A percentile compares a stretch with the other conserved stretches of the same genome.
Evolutionary conservation across 2,888 invertebrate species (phyloP).

Genomic region (Podabrus alpinus): DNA sequence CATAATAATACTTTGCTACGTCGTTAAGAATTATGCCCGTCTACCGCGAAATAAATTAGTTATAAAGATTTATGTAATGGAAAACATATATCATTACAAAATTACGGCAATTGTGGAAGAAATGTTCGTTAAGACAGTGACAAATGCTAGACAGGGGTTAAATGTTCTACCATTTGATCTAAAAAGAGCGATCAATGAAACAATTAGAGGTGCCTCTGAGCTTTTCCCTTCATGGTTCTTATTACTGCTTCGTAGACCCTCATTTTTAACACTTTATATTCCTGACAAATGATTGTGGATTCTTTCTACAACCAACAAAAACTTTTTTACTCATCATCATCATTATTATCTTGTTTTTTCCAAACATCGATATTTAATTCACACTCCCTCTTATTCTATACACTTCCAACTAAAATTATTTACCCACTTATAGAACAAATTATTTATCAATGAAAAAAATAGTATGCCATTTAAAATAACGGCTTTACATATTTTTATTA

Average conservation of each 20-base stretch:
- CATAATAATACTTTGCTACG: constrained; percentile 62
- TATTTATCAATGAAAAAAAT: neutral
- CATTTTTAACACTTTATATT: constrained; percentile 57
- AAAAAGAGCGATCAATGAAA: constrained; percentile 53
- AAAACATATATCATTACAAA: constrained; percentile 55
- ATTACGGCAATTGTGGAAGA: constrained; percentile 53
- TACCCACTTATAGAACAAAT: neutral
- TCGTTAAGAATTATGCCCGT: constrained; percentile 46
- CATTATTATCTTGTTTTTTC: neutral
- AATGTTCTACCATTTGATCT: constrained; percentile 49
- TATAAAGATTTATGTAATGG: constrained; percentile 56
- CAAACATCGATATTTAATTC: neutral
- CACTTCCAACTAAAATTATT: neutral
- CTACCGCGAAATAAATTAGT: constrained; percentile 51
- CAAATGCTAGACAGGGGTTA: constrained; percentile 53
- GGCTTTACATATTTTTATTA: neutral
- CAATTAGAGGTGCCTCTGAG: constrained; percentile 45
- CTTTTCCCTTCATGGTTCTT: constrained; percentile 48
- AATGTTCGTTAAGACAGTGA: constrained; percentile 50
- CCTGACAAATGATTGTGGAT: constrained; percentile 51
- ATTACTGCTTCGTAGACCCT: constrained; percentile 43
- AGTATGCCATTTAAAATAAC: neutral
- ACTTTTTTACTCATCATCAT: constrained; percentile 35
- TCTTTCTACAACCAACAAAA: constrained; percentile 36
- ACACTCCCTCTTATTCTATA: neutral